phyloP scores from a whole-genome alignment of 2,797 vertebrate species.

The Lacerta viridis region DNA sequence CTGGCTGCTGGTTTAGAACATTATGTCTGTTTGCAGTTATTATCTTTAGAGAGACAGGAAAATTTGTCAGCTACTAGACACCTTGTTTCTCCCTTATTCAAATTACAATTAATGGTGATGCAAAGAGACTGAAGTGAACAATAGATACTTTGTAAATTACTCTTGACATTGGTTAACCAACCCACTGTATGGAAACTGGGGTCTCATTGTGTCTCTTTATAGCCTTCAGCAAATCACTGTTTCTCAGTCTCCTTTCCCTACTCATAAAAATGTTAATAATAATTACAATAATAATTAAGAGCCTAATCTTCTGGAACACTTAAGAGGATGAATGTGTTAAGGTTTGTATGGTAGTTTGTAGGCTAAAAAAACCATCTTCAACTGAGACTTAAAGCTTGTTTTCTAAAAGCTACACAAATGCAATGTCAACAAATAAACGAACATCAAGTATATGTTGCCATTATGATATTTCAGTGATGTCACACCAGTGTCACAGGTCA shows the following conservation, averaged over 20 bases:
- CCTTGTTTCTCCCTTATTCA: slow-evolving; percentile 23
- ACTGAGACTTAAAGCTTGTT: neutral
- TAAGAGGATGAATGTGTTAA: neutral
- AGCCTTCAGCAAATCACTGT: neutral
- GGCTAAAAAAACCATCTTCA: neutral
- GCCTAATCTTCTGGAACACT: neutral
- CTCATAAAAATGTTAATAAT: neutral
- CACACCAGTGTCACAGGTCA: neutral
- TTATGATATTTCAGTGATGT: neutral
- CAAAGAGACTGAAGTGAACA: neutral
- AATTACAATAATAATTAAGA: neutral
- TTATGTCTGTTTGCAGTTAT: neutral
- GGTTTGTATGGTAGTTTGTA: neutral
- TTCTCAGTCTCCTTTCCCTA: neutral
- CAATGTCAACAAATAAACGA: neutral
- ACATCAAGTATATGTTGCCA: neutral
- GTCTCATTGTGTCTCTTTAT: neutral
- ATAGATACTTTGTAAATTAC: slow-evolving; percentile 10
- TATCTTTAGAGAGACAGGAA: neutral
- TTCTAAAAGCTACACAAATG: neutral
- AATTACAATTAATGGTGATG: slow-evolving; percentile 27
- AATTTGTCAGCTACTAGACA: slow-evolving; percentile 23
- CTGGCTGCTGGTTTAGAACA: neutral
- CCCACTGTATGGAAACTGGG: too few species aligned
- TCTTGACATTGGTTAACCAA: neutral